phyloP scores from a whole-genome alignment of 2,888 invertebrate genomes.

The Autographa gamma region DNA sequence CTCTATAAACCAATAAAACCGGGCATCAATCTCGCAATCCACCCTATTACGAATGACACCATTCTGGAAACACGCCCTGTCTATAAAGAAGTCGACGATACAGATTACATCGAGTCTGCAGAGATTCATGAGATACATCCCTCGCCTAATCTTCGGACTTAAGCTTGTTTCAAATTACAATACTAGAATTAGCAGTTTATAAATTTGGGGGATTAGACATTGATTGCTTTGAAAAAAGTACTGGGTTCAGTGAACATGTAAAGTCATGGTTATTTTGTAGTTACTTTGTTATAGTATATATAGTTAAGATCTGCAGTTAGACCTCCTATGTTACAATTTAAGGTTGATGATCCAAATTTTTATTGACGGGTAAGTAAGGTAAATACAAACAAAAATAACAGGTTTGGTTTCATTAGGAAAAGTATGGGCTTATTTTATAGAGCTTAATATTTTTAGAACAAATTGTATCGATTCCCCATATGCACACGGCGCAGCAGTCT shows the following conservation, averaged over 20 bases:
- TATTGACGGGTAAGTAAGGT: too few relatives aligned
- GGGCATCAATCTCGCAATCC: not conserved
- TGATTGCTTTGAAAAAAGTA: conserved; percentile 39
- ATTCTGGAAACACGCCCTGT: not conserved
- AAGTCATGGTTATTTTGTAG: too few relatives aligned
- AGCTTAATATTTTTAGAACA: too few relatives aligned
- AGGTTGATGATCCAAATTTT: too few relatives aligned
- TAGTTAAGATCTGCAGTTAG: too few relatives aligned
- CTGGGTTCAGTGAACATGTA: conserved; percentile 12
- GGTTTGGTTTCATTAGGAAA: too few relatives aligned
- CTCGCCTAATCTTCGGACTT: conserved; percentile 35
- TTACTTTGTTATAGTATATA: too few relatives aligned
- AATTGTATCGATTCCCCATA: too few relatives aligned
- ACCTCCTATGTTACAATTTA: too few relatives aligned
- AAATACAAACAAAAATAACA: too few relatives aligned
- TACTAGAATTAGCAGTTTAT: conserved; percentile 46
- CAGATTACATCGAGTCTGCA: conserved; percentile 52
- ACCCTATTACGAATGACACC: not conserved
- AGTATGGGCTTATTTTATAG: too few relatives aligned
- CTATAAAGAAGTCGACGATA: conserved; percentile 15
- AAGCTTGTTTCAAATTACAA: conserved; percentile 27
- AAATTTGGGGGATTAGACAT: conserved; percentile 26
- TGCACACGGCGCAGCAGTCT: too few relatives aligned
- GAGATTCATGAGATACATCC: conserved; percentile 48
- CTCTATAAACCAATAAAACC: not conserved